Base-by-base conservation (phyloP, 37 sponge, comb jelly and placozoan species). In the Axinella damicornis region DNA sequence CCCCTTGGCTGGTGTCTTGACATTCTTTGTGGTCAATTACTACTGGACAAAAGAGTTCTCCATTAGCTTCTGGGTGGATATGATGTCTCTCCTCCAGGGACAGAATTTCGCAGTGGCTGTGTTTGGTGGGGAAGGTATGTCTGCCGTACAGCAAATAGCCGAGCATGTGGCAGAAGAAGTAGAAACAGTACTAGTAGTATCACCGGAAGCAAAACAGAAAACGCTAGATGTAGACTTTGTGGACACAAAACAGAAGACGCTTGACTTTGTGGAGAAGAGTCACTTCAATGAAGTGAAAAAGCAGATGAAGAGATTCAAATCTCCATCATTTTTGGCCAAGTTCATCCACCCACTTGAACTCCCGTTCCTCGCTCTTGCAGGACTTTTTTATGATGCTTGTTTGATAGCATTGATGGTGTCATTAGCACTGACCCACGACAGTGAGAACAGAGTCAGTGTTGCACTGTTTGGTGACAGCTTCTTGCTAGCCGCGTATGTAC, bases 1-100 rank as follows among this genome's bases (percentile, higher is more conserved):
- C n/a, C n/a, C n/a, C n/a, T n/a, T n/a, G n/a, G n/a, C n/a, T n/a
- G n/a, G n/a, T n/a, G n/a, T n/a, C n/a, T 24, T 46, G 17, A 30
- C 76, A 19, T 88, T 69, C 62, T 81, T 88, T 81, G 25, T 81
- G 19, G 81, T 80, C 62, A 88, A 88, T 37, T 81, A 81, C 37
- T 88, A 67, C 33, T 74, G 75, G 81, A 75, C 81, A 40, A 52
- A 56, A 41, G 73, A 88, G 27, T 88, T 88, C 59, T 62, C 81
- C 16, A 55, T 81, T 32, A 67, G 88, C 0, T 76, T 88, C 24
- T 88, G 66, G 61, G 37, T 88, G 6, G 60, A 88, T 35, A 88
- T 88, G 81, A 64, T 81, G 19, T 63, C 76, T 15, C 20, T 88
- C 41, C 76, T 88, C 14, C 82, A 88, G 53, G 69, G 58, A 34